These are phyloP conservation scores for Dinoponera quadriceps DNA, from an alignment of 1,140 invertebrate species.

Conservation along the genomic window DNA sequence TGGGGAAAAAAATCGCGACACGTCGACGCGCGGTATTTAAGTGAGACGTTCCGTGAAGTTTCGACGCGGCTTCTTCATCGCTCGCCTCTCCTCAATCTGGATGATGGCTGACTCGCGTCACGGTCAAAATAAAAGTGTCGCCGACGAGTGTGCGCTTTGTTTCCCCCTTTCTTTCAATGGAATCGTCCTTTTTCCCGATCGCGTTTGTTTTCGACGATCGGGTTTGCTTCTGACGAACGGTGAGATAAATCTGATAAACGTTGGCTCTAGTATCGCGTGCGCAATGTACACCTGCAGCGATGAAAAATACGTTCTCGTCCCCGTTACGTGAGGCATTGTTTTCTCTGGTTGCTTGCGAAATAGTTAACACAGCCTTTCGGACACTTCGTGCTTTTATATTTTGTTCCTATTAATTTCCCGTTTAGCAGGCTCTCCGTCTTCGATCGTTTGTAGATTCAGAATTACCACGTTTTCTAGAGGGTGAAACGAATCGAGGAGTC, in stretches of 20 bases:
- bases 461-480: too few relatives aligned
- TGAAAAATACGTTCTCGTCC: constrained; percentile 8
- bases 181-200: constrained; percentile 4
- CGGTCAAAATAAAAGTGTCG: background rate
- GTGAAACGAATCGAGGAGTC: too few relatives aligned
- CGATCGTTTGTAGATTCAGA: too few relatives aligned
- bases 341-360: background rate
- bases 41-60: background rate
- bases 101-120: background rate
- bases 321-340: constrained; percentile 21
- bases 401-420: too few relatives aligned
- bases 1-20: background rate
- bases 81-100: too few relatives aligned
- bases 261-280: background rate
- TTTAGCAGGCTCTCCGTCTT: too few relatives aligned
- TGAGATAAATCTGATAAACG: constrained; percentile 31
- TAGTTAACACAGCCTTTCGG: background rate
- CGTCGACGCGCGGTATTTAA: background rate
- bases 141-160: background rate
- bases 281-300: background rate
- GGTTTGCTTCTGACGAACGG: constrained; percentile 25
- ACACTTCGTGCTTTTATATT: too few relatives aligned
- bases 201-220: constrained; percentile 5
- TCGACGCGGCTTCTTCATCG: background rate
- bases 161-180: background rate